Base-by-base conservation (phyloP, 2,113 vertebrate genomes). In the Sprattus sprattus region DNA sequence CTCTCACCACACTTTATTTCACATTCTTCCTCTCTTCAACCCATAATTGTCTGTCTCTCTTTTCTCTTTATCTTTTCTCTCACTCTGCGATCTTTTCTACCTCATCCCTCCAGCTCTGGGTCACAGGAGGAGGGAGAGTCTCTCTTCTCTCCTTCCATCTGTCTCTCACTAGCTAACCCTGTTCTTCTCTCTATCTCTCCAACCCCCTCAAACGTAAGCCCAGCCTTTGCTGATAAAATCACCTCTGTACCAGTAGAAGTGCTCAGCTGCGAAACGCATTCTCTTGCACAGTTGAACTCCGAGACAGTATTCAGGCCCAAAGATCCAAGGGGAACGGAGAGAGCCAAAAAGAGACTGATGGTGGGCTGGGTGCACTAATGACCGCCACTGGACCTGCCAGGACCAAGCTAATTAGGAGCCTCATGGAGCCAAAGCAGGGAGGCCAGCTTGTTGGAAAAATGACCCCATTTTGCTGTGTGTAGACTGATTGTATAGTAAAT, bases 161-260 rank as follows among this genome's bases (percentile, higher is more conserved):
- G 0, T 44, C 32, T 16, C 13, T 39, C 32, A 6, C 4, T 22
- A 39, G 39, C 32, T 25, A 4, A 16, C 81, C 32, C 2, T 52
- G 10, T 82, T 1, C 25, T 49, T 64, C 32, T 84, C 39, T 84
- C 18, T 82, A 45, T 82, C 81, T 82, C 81, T 22, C 80, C 32
- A 28, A 46, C 45, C 39, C 45, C 57, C 28, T 78, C 15, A 44
- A 78, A 28, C 57, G 45, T 64, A 1, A 39, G 25, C 28, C 11
- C 44, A 13, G 71, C 32, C 71, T 60, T 60, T 60, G 54, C 54
- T 60, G 18, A 6, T 67, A 25, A 78, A 71, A 78, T 13, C 71
- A 32, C 71, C 71, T 78, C 71, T 39, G 15, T 44, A 11, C 13
- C 32, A 78, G 71, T 11, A 60, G 54, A 20, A 60, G 0, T 60